Conservation (phyloP, 2,797 vertebrate species). For the Alfaro cultratus region DNA sequence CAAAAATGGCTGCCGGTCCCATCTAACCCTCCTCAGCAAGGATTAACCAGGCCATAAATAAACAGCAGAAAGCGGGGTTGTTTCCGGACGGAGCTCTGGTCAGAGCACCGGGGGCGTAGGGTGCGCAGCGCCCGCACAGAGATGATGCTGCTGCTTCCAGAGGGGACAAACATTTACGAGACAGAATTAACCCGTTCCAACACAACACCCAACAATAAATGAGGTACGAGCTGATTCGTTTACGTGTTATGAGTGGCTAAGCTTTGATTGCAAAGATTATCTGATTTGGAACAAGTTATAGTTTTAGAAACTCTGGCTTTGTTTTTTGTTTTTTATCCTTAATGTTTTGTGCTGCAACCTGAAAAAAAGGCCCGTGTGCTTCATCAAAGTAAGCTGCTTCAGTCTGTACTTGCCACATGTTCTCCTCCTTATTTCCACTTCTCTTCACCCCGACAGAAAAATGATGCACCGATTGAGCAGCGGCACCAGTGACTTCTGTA, state of each 20-base stretch:
- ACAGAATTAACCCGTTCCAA: constrained; percentile 77
- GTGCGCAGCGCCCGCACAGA: constrained; percentile 38
- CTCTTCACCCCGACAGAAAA: constrained; percentile 79
- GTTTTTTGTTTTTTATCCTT: constrained; percentile 12
- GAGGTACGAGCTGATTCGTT: constrained; percentile 73
- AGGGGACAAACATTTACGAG: constrained; percentile 71
- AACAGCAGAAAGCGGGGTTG: constrained; percentile 21
- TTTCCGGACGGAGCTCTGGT: constrained; percentile 4
- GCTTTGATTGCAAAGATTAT: neutral
- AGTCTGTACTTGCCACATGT: constrained; percentile 18
- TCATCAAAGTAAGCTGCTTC: constrained; percentile 34
- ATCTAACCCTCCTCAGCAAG: constrained; percentile 71
- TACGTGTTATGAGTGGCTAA: neutral
- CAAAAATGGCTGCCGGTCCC: constrained; percentile 85
- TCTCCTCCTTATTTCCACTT: constrained; percentile 29
- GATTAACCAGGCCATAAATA: constrained; percentile 55
- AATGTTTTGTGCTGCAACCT: constrained; percentile 25
- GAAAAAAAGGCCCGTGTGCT: constrained; percentile 33
- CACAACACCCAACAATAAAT: constrained; percentile 73
- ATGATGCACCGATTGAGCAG: constrained; percentile 98
- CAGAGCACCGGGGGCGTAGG: neutral
- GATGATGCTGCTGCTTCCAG: constrained; percentile 67
- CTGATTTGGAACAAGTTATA: neutral
- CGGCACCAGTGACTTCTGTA: constrained; percentile 90
- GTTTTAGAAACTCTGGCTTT: constrained; percentile 10